Percentiles rank a stretch among this genome's conserved stretches.
Evolutionary conservation across 2,113 vertebrate genomes (phyloP).

Genomic region (Neolamprologus longior): DNA sequence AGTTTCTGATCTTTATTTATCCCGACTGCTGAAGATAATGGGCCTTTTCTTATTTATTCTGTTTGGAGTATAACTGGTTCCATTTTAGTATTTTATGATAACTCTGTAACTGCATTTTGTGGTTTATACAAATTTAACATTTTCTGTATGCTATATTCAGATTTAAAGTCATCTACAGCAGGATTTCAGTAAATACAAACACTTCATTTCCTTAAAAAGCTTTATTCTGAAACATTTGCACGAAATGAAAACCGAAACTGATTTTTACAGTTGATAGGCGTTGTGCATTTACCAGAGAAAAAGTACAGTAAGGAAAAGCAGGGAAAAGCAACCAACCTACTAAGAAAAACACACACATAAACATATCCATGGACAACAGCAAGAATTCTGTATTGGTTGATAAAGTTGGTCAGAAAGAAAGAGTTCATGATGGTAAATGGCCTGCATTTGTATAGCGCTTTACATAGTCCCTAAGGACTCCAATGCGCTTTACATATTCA

Average conservation of each 20-base stretch:
- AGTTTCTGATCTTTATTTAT: neutral
- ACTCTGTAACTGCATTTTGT: neutral
- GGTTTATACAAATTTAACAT: neutral
- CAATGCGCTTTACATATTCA: neutral
- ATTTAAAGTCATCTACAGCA: neutral
- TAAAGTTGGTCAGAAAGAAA: neutral
- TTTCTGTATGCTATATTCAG: fast-evolving
- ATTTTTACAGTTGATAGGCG: neutral
- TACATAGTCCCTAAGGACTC: neutral
- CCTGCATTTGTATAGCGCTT: neutral
- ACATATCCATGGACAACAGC: neutral
- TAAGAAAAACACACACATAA: neutral
- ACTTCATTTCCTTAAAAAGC: fast-evolving
- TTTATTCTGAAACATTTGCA: neutral
- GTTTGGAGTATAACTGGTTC: neutral
- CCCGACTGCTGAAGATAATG: neutral
- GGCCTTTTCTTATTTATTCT: neutral
- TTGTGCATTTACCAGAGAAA: neutral
- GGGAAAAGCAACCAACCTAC: neutral
- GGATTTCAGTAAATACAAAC: neutral
- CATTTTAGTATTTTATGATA: neutral
- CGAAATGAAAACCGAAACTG: fast-evolving
- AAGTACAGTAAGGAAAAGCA: neutral
- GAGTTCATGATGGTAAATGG: neutral
- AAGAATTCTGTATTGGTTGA: neutral